Base-by-base conservation (phyloP, 2,797 vertebrate genomes). In the Falco cherrug region DNA sequence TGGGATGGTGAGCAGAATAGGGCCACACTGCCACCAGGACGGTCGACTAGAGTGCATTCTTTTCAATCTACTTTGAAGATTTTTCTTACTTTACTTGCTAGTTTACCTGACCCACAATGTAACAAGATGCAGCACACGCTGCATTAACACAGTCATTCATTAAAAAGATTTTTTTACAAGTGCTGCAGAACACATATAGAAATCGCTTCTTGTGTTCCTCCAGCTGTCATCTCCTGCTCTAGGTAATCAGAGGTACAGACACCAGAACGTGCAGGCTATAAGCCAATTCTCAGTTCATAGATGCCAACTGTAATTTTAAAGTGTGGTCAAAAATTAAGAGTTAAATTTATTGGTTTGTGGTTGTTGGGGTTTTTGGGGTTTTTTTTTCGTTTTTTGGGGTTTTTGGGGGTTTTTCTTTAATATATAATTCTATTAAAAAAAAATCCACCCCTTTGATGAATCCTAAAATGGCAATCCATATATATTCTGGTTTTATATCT, bases 31-130 rank as follows among this genome's bases (percentile, higher is more conserved):
- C 12, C 60, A 43, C 15, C 31, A 73, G 54, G 8, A n/a, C 1
- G 0, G 54, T 4, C 3, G 1, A 61, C 16, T 7, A 7, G 15
- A 61, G 11, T 1, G 7, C 8, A 29, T 7, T 7, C 20, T 74
- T 74, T 43, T 37, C 50, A 31, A 33, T 35, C 24, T 65, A 25
- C 60, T 69, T 39, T 33, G 45, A 26, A 33, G 18, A 18, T 29
- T 61, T 56, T 45, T 54, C 29, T 47, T 53, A 47, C 19, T 59
- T 65, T 9, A 37, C 31, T 63, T 48, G 43, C 48, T 43, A 37
- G 22, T 53, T 83, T 70, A 54, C 39, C 60, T 25, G 24, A 45
- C 41, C 35, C 45, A 9, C 29, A 54, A 39, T 1, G 3, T 54
- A 81, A 59, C 3, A 3, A 50, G 35, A 41, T 51, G 5, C 13